Base-by-base conservation (phyloP, 2,797 vertebrate species). In the Mormyrops boulengeri region DNA sequence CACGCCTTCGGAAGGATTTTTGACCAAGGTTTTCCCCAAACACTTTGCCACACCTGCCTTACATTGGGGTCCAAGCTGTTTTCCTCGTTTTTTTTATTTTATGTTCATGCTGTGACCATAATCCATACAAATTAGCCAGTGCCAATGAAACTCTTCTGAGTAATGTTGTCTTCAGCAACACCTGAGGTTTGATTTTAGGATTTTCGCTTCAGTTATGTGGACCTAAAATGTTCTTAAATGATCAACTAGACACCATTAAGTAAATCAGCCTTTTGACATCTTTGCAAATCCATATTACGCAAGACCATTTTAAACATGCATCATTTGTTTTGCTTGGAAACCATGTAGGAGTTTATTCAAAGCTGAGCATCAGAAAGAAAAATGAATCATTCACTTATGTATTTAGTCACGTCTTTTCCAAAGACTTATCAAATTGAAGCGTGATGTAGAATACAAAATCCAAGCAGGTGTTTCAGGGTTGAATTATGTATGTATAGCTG, bases 1-100 rank as follows among this genome's bases (percentile, higher is more conserved):
- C 97, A 96, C 97, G 96, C 97, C 96, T 97, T 97, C 94, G 98
- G 98, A 99, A 99, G 98, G 98, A 99, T 99, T 99, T 99, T 99
- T 99, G 98, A 99, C 98, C 98, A 99, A 97, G 97, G 97, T 98
- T 97, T 96, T 97, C 94, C 93, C 95, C 96, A 97, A 98, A 98
- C 97, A 98, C 97, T 95, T 96, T 99, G 98, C 99, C 98, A 99
- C 98, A 99, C 97, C 97, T 98, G 97, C 98, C 97, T 96, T 96
- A 91, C n/a, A 95, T 94, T 94, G 96, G 85, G 97, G 96, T 96
- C 96, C 96, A 93, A 95, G 96, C 94, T 94, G 34, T 41, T n/a
- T 19, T 53, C 38, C 9, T 49, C 38, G 26, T 73, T 69, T 22
- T 53, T 53, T 57, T 34, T 73, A 49, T 30, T 49, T 82, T 60